A percentile compares a stretch with the other conserved stretches of the same genome.
These are phyloP conservation scores for Phenganax subtilis DNA, from an alignment of 92 coral and sea anemone species.

Conservation along the genomic window DNA sequence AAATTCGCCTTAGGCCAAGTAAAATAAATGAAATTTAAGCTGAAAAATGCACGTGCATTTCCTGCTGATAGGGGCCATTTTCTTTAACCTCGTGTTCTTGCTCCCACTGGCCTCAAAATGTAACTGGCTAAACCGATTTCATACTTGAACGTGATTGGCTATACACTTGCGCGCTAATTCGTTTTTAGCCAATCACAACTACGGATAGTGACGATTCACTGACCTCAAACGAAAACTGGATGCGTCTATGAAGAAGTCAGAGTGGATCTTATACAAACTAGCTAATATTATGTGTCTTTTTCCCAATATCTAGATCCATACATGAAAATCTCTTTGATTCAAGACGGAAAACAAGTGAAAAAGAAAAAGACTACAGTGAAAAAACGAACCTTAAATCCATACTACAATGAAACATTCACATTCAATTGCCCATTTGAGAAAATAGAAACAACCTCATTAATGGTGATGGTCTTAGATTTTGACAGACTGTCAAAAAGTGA, in stretches of 20 bases:
- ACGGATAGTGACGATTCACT: too few species aligned
- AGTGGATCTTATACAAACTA: too few species aligned
- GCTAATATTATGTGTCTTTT: too few species aligned
- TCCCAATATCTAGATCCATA: slow-evolving; percentile 67
- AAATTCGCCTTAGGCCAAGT: too few species aligned
- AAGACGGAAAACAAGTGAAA: slow-evolving; percentile 88
- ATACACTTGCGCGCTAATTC: too few species aligned
- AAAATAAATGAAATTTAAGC: too few species aligned
- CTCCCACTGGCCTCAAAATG: not conserved
- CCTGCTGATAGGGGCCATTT: not conserved
- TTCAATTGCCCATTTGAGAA: slow-evolving; percentile 91
- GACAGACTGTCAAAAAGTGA: slow-evolving; percentile 95
- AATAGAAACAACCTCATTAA: slow-evolving; percentile 79
- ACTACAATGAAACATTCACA: slow-evolving; percentile 84
- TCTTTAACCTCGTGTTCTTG: not conserved
- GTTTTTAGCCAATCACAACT: too few species aligned
- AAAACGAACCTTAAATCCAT: slow-evolving; percentile 92
- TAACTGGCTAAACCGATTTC: not conserved
- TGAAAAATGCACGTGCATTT: too few species aligned
- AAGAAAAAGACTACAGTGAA: slow-evolving; percentile 96
- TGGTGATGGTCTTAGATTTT: slow-evolving; percentile 81
- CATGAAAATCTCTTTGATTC: slow-evolving; percentile 78
- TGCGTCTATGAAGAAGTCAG: too few species aligned
- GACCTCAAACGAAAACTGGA: too few species aligned
- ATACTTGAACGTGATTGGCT: too few species aligned